These are phyloP conservation scores for Saturnia pavonia DNA, from an alignment of 2,888 invertebrate species.

Conservation along the genomic window DNA sequence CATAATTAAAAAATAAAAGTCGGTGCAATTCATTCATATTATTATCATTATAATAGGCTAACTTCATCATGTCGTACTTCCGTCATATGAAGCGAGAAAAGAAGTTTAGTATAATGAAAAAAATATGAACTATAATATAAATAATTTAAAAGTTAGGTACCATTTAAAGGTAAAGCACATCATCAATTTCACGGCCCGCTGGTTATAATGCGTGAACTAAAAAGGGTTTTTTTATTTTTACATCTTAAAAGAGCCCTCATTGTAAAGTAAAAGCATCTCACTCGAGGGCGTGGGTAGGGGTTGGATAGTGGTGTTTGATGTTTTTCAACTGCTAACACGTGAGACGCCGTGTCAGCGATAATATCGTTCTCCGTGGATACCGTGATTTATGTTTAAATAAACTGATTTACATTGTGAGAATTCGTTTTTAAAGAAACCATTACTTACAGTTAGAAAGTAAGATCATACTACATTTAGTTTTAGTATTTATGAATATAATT, in stretches of 20 bases:
- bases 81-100: too few relatives aligned
- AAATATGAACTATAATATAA: too few relatives aligned
- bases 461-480: too few relatives aligned
- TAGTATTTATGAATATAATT: too few relatives aligned
- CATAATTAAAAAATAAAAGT: too few relatives aligned
- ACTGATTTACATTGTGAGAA: not conserved
- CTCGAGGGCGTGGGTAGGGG: conserved; percentile 15
- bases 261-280: conserved; percentile 33
- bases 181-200: conserved; percentile 5
- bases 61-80: too few relatives aligned
- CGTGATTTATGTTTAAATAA: not conserved
- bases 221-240: conserved; percentile 31
- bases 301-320: conserved; percentile 13
- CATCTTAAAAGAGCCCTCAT: conserved; percentile 31
- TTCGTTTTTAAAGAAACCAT: not conserved
- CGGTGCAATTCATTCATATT: too few relatives aligned
- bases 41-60: too few relatives aligned
- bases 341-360: conserved; percentile 12
- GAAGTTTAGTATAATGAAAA: too few relatives aligned
- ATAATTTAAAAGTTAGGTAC: not conserved
- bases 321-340: conserved; percentile 14
- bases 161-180: not conserved
- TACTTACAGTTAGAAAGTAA: too few relatives aligned
- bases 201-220: conserved; percentile 32
- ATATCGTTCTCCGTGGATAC: not conserved